Conservation (phyloP, 2,888 invertebrate genomes). For the Catocala sponsa region DNA sequence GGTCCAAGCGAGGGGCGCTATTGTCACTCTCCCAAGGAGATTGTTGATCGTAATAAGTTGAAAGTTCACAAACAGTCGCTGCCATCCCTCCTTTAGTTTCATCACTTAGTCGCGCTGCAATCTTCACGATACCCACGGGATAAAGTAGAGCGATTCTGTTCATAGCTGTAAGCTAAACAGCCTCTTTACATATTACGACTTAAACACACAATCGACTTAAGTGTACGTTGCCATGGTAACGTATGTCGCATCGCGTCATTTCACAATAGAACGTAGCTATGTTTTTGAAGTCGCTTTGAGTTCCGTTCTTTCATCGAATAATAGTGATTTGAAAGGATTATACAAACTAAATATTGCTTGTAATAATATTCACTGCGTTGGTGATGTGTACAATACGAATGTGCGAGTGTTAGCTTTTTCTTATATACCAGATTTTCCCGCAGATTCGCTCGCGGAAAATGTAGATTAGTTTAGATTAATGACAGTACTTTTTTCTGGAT, state of each 20-base stretch:
- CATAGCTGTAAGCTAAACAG: constrained; percentile 1
- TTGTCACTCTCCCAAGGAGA: neutral
- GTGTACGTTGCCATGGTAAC: neutral
- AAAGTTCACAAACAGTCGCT: constrained; percentile 4
- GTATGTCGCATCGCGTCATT: neutral
- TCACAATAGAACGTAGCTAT: neutral
- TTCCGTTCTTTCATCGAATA: too few relatives aligned
- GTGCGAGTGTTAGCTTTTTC: too few relatives aligned
- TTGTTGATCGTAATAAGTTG: constrained; percentile 2
- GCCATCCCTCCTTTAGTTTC: constrained; percentile 1
- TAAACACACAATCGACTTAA: neutral
- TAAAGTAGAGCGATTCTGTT: constrained; percentile 2
- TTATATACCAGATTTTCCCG: too few relatives aligned
- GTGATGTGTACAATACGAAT: too few relatives aligned
- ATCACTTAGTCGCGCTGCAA: constrained; percentile 11
- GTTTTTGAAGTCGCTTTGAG: too few relatives aligned
- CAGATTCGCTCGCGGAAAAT: too few relatives aligned
- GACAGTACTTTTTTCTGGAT: too few relatives aligned
- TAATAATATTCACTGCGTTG: too few relatives aligned
- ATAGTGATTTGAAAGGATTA: too few relatives aligned
- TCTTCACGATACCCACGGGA: constrained; percentile 9
- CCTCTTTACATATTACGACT: constrained; percentile 2
- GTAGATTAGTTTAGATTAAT: too few relatives aligned
- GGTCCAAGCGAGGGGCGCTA: neutral
- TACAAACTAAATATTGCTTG: too few relatives aligned